Conservation (phyloP, 2,888 invertebrate genomes). For the Eupelmus urozonus region DNA sequence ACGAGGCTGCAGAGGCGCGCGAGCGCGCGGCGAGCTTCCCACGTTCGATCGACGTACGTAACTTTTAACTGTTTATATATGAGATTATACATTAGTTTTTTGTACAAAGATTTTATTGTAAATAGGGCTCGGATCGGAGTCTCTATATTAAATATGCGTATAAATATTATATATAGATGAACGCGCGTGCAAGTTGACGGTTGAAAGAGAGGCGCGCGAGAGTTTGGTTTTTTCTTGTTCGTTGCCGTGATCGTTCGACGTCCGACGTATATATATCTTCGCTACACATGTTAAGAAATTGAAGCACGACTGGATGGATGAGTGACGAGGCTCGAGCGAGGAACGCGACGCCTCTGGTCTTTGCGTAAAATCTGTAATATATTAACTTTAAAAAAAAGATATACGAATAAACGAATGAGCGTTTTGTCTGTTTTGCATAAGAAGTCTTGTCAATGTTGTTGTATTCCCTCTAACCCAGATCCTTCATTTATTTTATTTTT, state of each 20-base stretch:
- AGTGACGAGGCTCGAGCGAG: not conserved
- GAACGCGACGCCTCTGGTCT: no score
- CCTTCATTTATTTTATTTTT: not conserved
- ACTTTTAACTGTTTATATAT: constrained; percentile 68
- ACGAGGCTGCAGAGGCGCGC: not conserved
- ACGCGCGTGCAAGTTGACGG: constrained; percentile 28
- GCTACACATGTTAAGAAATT: constrained; percentile 64
- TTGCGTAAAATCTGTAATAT: constrained; percentile 56
- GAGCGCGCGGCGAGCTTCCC: not conserved
- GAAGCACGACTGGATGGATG: constrained; percentile 40
- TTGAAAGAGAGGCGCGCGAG: no score
- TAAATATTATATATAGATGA: constrained; percentile 33
- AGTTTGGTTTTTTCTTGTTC: not conserved
- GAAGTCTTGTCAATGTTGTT: constrained; percentile 45
- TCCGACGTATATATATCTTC: constrained; percentile 66
- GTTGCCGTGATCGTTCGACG: constrained; percentile 53
- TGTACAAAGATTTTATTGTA: constrained; percentile 73
- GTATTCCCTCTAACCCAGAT: not conserved
- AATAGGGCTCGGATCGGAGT: constrained; percentile 65
- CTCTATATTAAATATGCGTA: constrained; percentile 41
- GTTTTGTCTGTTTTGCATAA: constrained; percentile 74
- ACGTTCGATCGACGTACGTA: constrained; percentile 21
- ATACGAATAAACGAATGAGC: constrained; percentile 67
- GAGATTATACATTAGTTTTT: constrained; percentile 67
- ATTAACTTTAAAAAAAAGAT: constrained; percentile 59